These are phyloP conservation scores for Petromus typicus DNA, from an alignment of 2,113 vertebrate genomes.

Conservation along the genomic window DNA sequence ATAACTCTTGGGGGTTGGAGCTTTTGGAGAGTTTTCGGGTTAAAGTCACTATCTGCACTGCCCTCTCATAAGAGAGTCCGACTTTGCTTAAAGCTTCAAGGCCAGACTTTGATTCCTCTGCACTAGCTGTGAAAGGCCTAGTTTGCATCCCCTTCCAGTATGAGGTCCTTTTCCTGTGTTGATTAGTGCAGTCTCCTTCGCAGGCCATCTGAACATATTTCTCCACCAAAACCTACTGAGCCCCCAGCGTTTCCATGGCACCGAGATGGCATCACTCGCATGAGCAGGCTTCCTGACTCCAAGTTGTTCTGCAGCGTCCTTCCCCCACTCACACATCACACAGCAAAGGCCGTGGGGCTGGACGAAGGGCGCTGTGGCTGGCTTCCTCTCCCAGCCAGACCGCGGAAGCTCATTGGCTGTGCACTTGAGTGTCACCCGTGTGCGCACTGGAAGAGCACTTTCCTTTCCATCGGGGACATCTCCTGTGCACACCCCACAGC, in stretches of 20 bases:
- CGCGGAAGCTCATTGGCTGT: no score
- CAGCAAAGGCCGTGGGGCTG: not conserved
- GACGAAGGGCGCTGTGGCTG: not conserved
- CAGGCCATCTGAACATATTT: not conserved
- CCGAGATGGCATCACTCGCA: no score
- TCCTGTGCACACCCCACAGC: not conserved
- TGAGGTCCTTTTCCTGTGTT: not conserved
- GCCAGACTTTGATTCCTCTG: not conserved
- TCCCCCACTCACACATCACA: no score
- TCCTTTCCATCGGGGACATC: not conserved
- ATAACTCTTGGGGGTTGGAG: no score
- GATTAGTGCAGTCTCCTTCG: not conserved
- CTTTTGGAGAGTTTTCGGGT: not conserved
- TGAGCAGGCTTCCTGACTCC: not conserved
- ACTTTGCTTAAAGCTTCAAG: not conserved
- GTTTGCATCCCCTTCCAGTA: not conserved
- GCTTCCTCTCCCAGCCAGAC: not conserved
- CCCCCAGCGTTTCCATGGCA: not conserved
- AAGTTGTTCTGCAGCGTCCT: not conserved
- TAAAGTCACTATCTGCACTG: not conserved
- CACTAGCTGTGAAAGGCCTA: no score
- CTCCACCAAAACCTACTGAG: not conserved
- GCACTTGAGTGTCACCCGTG: accelerated
- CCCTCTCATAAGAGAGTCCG: not conserved
- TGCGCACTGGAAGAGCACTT: not conserved